A percentile compares a stretch with the other conserved stretches of the same genome.
phyloP scores from a whole-genome alignment of 2,113 vertebrate species.

The Symphodus melops region DNA sequence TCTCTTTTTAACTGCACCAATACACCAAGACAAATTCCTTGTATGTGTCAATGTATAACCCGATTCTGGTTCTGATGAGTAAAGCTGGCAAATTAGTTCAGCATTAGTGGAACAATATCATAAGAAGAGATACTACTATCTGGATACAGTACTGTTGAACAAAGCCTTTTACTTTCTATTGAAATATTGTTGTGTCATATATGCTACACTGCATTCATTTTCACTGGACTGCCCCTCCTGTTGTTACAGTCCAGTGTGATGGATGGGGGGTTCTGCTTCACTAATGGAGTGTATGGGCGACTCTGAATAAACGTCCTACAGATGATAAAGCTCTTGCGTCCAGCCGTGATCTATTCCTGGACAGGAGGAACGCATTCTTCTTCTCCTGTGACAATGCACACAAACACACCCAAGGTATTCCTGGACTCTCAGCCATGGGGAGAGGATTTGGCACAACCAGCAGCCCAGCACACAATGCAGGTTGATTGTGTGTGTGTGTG shows the following conservation, averaged over 20 bases:
- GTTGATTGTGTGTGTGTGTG: conserved; percentile 10
- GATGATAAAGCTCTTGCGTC: conserved; percentile 71
- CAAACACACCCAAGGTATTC: conserved; percentile 48
- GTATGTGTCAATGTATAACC: too few species aligned
- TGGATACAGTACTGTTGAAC: not conserved
- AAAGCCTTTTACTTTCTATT: conserved; percentile 20
- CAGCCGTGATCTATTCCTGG: conserved; percentile 69
- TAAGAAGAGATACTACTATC: not conserved
- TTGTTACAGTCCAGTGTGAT: conserved; percentile 62
- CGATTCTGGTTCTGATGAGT: too few species aligned
- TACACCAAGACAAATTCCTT: too few species aligned
- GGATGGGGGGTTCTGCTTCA: conserved; percentile 52
- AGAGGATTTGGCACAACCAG: conserved; percentile 29
- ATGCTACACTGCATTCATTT: conserved; percentile 55
- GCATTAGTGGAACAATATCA: not conserved
- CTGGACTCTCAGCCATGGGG: conserved; percentile 62
- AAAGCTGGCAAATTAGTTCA: not conserved
- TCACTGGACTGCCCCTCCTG: conserved; percentile 40
- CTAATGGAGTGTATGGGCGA: conserved; percentile 63
- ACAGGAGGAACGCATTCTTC: conserved; percentile 55
- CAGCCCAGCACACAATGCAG: conserved; percentile 51
- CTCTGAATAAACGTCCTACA: conserved; percentile 67
- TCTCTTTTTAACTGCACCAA: too few species aligned
- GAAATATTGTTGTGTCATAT: conserved; percentile 58
- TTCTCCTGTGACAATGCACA: conserved; percentile 51